These are phyloP conservation scores for Cephalotes varians DNA, from an alignment of 2,888 invertebrate species.

Conservation along the genomic window DNA sequence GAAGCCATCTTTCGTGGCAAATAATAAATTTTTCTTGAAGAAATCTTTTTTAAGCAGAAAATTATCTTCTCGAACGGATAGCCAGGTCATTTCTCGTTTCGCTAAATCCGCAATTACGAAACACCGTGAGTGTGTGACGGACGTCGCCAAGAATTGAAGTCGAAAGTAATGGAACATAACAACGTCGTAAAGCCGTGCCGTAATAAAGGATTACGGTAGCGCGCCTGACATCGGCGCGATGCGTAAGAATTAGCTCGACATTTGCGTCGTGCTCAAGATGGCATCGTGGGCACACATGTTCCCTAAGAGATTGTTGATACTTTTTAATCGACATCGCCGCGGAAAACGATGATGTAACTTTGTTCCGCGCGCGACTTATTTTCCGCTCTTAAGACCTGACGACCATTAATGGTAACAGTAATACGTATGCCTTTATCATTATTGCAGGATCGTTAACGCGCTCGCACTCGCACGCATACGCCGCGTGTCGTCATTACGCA, in stretches of 20 bases:
- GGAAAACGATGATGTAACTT: constrained; percentile 46
- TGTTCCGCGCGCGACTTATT: constrained; percentile 49
- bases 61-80: background rate
- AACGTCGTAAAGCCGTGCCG: constrained; percentile 23
- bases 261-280: constrained; percentile 18
- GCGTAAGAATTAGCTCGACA: background rate
- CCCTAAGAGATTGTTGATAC: background rate
- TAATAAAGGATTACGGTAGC: constrained; percentile 34
- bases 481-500: constrained; percentile 55
- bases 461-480: constrained; percentile 31
- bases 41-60: background rate
- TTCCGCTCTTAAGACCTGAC: constrained; percentile 48
- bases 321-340: constrained; percentile 1
- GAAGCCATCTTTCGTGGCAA: background rate
- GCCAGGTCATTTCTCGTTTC: background rate
- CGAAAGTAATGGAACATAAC: constrained; percentile 18
- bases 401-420: constrained; percentile 64
- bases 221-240: background rate
- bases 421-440: constrained; percentile 64
- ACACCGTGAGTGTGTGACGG: background rate
- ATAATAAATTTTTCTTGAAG: background rate
- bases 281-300: background rate
- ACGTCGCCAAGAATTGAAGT: constrained; percentile 25
- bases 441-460: constrained; percentile 68
- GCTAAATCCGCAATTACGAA: constrained; percentile 1